These are phyloP conservation scores for Biston betularia DNA, from an alignment of 2,888 invertebrate species.

Conservation along the genomic window DNA sequence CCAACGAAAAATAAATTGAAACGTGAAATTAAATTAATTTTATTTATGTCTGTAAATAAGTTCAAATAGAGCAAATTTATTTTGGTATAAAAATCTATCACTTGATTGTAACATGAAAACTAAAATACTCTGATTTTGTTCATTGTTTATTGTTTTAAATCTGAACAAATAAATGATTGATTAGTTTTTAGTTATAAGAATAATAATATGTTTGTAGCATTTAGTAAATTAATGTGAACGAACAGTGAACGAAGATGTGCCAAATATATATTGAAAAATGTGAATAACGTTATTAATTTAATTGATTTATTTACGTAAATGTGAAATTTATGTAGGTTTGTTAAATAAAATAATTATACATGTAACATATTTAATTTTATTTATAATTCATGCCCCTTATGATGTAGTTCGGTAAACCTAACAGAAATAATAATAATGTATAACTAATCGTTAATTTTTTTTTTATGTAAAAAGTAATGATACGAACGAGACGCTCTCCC, in stretches of 20 bases:
- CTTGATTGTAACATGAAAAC: background rate
- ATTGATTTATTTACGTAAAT: conserved; percentile 24
- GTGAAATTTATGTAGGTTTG: conserved; percentile 31
- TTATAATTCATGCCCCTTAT: background rate
- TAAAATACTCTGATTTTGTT: conserved; percentile 6
- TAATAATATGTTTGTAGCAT: conserved; percentile 34
- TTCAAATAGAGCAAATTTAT: background rate
- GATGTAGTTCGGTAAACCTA: no score
- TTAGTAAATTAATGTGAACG: conserved; percentile 41
- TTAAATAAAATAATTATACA: conserved; percentile 21
- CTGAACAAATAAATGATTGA: conserved; percentile 24
- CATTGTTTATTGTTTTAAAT: background rate
- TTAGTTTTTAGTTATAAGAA: background rate
- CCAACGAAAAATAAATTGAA: no score
- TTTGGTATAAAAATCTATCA: background rate
- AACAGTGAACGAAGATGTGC: conserved; percentile 45
- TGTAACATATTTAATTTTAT: background rate
- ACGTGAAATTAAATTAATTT: no score
- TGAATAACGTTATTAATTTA: conserved; percentile 31
- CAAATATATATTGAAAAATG: conserved; percentile 35
- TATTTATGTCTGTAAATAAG: background rate
- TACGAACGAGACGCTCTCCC: no score
- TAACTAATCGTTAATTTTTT: no score
- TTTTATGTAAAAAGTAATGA: no score
- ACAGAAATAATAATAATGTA: no score